Conservation (phyloP, 2,797 vertebrate genomes). For the Tragelaphus oryx region DNA sequence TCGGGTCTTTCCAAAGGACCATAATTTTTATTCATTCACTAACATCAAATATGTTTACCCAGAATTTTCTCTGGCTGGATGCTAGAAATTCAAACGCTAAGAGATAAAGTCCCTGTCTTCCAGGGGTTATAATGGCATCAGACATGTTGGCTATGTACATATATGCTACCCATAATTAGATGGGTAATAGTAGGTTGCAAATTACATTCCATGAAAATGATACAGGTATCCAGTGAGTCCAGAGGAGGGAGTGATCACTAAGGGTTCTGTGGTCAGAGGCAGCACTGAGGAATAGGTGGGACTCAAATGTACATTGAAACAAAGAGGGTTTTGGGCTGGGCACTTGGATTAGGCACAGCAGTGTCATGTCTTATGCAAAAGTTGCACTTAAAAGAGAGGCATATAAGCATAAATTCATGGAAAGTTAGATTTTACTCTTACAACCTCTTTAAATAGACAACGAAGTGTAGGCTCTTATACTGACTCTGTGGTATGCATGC, state of each 20-base stretch:
- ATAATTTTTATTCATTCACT: neutral
- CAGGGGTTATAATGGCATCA: neutral
- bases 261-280: neutral
- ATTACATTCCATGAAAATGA: neutral
- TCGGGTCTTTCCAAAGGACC: neutral
- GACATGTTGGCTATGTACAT: neutral
- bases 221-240: neutral
- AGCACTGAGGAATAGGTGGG: neutral
- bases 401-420: neutral
- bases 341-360: neutral
- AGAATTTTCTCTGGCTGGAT: neutral
- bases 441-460: neutral
- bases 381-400: neutral
- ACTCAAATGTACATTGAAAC: neutral
- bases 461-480: neutral
- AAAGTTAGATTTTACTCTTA: slow-evolving; percentile 25
- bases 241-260: neutral
- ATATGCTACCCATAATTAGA: neutral
- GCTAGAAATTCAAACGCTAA: neutral
- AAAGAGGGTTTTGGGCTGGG: neutral
- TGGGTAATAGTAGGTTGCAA: neutral
- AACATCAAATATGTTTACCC: neutral
- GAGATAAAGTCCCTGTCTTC: neutral
- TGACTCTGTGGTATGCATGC: neutral
- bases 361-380: neutral